Base-by-base conservation (phyloP, 2,113 vertebrate genomes). In the Phainopepla nitens region DNA sequence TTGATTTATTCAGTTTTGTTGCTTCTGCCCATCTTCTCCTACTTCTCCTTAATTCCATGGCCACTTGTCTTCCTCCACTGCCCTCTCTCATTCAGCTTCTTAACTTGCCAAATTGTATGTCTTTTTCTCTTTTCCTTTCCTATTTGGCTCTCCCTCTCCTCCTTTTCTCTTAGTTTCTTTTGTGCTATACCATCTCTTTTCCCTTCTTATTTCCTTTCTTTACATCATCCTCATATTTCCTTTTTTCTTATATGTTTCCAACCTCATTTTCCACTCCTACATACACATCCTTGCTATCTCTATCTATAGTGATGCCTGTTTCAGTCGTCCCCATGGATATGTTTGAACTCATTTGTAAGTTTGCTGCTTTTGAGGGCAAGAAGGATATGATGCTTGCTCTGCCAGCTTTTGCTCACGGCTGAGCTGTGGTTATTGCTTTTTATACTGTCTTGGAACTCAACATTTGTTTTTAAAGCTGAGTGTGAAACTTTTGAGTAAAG, bases 401-500 rank as follows among this genome's bases (percentile, higher is more conserved):
- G 61, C 25, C 31, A 0, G 1, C 14, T 87, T 87, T 82, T 73
- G 42, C 58, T 91, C 73, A 65, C 45, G 82, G 25, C 39, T 77
- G 57, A 77, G 13, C 71, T 90, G 54, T 44, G 6, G 3, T 92
- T 87, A 58, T 64, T 15, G 1, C 29, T 41, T 89, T 84, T 91
- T 75, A 45, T 82, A 35, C 36, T 56, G 28, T 44, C 57, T 84
- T 4, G 2, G 62, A 94, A 42, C 17, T 82, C 69, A 49, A 62
- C 54, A 50, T 93, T 87, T 93, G 50, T 72, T 91, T 95, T 91
- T 89, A 84, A 94, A 91, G 69, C 62, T 72, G 41, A 78, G 24
- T 53, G 42, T 82, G 69, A 95, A 93, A 94, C 53, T 91, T 93
- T 20, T 66, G 62, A 82, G 54, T 85, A 90, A 84, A 91, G 36